Percentiles rank a stretch among this genome's conserved stretches.
Evolutionary conservation across 2,797 vertebrate species (phyloP).

Genomic region (Scarus forsteni): DNA sequence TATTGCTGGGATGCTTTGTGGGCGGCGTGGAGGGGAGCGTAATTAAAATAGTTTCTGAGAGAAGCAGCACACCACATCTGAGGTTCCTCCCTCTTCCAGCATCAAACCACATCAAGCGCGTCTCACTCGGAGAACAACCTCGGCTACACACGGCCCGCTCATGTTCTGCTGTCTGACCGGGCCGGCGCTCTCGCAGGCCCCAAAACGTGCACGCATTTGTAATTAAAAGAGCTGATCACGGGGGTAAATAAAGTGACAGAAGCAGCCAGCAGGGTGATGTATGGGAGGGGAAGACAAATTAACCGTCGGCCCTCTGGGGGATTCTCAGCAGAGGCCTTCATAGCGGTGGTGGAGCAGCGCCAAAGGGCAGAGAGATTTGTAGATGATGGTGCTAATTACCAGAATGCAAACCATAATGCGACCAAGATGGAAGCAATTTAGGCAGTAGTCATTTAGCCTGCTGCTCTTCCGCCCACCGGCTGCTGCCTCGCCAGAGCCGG

Average conservation of each 20-base stretch:
- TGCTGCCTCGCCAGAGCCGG: constrained; percentile 73
- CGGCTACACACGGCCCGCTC: constrained; percentile 79
- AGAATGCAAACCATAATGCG: constrained; percentile 89
- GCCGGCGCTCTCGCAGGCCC: constrained; percentile 44
- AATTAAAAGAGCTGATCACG: constrained; percentile 69
- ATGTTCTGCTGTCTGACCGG: constrained; percentile 80
- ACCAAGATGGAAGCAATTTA: constrained; percentile 93
- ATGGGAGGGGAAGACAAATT: constrained; percentile 82
- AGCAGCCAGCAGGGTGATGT: constrained; percentile 71
- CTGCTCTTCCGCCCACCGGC: constrained; percentile 89
- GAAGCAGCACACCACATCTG: constrained; percentile 90
- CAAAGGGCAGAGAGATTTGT: constrained; percentile 91
- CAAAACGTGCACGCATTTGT: constrained; percentile 60
- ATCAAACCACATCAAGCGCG: constrained; percentile 89
- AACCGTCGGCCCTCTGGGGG: constrained; percentile 77
- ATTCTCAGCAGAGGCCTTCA: constrained; percentile 74
- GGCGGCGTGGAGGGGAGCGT: constrained; percentile 82
- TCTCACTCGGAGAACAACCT: constrained; percentile 84
- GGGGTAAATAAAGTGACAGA: constrained; percentile 75
- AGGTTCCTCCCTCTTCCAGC: constrained; percentile 87
- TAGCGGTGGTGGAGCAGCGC: constrained; percentile 84
- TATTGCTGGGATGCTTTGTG: constrained; percentile 86
- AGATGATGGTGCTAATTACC: constrained; percentile 93
- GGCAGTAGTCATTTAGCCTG: constrained; percentile 89
- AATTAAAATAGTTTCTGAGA: constrained; percentile 93